Evolutionary conservation across 2,113 vertebrate genomes (phyloP).

Genomic region (Corythornis vintsioides): DNA sequence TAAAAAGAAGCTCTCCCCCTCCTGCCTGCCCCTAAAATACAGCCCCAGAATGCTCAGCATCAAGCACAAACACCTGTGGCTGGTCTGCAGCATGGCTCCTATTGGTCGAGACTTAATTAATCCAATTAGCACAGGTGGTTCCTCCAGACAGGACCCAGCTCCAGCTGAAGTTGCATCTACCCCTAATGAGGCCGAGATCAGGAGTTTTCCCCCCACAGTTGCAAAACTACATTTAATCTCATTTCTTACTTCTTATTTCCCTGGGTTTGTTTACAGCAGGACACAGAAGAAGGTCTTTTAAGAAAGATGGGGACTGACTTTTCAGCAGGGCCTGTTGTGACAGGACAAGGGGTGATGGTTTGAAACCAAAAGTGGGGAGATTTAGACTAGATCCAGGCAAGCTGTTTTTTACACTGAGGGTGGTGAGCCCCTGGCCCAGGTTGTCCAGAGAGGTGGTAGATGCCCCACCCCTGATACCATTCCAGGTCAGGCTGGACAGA

Average conservation of each 20-base stretch:
- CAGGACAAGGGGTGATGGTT: background rate
- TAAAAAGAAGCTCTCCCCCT: background rate
- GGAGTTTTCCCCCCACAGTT: background rate
- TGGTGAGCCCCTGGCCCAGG: fast-evolving
- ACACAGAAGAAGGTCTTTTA: background rate
- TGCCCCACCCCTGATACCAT: background rate
- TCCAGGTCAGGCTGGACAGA: fast-evolving
- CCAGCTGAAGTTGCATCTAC: background rate
- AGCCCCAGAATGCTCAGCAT: background rate
- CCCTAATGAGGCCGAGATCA: background rate
- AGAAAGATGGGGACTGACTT: background rate
- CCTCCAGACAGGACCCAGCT: background rate
- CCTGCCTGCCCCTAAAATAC: too few species aligned
- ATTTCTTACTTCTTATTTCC: background rate
- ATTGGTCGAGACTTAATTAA: background rate
- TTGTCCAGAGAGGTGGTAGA: background rate
- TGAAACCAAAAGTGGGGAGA: background rate
- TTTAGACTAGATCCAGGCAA: background rate
- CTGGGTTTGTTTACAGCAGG: background rate
- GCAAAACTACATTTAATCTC: background rate
- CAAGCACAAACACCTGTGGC: background rate
- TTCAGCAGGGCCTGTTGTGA: background rate
- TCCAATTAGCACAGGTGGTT: background rate
- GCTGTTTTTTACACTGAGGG: background rate
- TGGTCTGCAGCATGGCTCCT: background rate